phyloP scores from a whole-genome alignment of 2,113 vertebrate species.

The Arothron firmamentum region DNA sequence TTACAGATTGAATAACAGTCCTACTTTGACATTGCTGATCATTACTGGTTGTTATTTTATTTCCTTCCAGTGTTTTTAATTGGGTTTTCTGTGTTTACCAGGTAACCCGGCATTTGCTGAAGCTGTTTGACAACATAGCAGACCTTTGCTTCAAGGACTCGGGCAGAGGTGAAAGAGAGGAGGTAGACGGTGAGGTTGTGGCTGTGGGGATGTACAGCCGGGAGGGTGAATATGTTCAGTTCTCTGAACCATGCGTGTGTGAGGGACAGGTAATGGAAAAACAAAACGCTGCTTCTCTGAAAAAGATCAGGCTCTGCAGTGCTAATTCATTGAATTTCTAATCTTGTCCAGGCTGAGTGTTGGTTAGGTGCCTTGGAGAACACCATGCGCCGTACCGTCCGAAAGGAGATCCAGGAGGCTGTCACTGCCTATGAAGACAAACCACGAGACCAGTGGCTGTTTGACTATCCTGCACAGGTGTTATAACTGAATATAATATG shows the following conservation, averaged over 20 bases:
- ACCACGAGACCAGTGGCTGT: slow-evolving; percentile 75
- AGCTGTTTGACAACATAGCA: slow-evolving; percentile 76
- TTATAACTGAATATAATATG: not conserved
- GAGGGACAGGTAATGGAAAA: slow-evolving; percentile 66
- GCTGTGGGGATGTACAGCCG: slow-evolving; percentile 76
- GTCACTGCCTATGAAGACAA: slow-evolving; percentile 73
- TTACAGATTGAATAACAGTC: not conserved
- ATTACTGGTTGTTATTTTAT: not conserved
- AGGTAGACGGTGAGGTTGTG: slow-evolving; percentile 32
- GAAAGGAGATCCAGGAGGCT: slow-evolving; percentile 72
- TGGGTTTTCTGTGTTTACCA: slow-evolving; percentile 37
- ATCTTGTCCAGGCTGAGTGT: slow-evolving; percentile 63
- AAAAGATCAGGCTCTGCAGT: too few species aligned
- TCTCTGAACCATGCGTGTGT: slow-evolving; percentile 68
- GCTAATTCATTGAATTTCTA: too few species aligned
- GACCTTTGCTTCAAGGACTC: slow-evolving; percentile 74
- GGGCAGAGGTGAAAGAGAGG: slow-evolving; percentile 31
- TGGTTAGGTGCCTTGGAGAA: slow-evolving; percentile 68
- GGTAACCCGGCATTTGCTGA: slow-evolving; percentile 76
- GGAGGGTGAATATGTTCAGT: slow-evolving; percentile 73
- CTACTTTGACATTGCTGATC: not conserved
- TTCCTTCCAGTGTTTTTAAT: not conserved
- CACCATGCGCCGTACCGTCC: slow-evolving; percentile 64
- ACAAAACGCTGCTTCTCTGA: not conserved
- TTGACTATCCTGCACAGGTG: slow-evolving; percentile 77